phyloP scores from a whole-genome alignment of 2,888 invertebrate species.

The Drosophila longiperda region DNA sequence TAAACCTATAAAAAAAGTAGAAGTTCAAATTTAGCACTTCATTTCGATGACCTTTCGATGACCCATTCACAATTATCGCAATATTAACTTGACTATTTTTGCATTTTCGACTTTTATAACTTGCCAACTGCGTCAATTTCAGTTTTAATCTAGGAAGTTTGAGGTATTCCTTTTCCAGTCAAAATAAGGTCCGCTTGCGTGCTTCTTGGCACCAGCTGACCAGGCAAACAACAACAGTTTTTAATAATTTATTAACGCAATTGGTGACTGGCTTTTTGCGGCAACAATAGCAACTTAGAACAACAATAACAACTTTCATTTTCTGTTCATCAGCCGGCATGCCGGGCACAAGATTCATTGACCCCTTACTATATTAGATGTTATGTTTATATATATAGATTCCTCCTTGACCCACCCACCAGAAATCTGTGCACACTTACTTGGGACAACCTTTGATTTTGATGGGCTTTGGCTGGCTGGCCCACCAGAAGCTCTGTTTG shows the following conservation, averaged over 20 bases:
- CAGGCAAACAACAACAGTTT: constrained; percentile 16
- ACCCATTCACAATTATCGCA: constrained; percentile 38
- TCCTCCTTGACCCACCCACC: not conserved
- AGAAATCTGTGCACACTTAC: constrained; percentile 61
- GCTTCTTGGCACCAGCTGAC: constrained; percentile 25
- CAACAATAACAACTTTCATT: constrained; percentile 47
- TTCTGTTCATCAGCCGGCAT: constrained; percentile 34
- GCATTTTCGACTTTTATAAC: constrained; percentile 37
- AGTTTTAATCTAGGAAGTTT: constrained; percentile 32
- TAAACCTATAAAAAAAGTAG: too few relatives aligned
- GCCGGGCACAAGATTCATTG: constrained; percentile 58
- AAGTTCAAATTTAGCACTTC: not conserved
- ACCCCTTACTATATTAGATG: constrained; percentile 42
- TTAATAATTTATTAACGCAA: constrained; percentile 78
- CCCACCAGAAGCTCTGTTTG: constrained; percentile 84
- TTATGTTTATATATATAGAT: not conserved
- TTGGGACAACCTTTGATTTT: constrained; percentile 81
- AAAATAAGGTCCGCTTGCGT: constrained; percentile 27
- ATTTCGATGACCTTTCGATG: constrained; percentile 46
- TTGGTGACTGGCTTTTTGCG: constrained; percentile 50
- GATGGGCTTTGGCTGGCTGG: constrained; percentile 84
- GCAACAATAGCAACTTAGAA: not conserved
- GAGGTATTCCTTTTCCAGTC: not conserved
- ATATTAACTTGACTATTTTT: constrained; percentile 37
- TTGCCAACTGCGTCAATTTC: constrained; percentile 54